Evolutionary conservation across 2,888 invertebrate genomes (phyloP), one percentile per base, ranked within the genome.

Genomic region (Phalangium opilio): DNA sequence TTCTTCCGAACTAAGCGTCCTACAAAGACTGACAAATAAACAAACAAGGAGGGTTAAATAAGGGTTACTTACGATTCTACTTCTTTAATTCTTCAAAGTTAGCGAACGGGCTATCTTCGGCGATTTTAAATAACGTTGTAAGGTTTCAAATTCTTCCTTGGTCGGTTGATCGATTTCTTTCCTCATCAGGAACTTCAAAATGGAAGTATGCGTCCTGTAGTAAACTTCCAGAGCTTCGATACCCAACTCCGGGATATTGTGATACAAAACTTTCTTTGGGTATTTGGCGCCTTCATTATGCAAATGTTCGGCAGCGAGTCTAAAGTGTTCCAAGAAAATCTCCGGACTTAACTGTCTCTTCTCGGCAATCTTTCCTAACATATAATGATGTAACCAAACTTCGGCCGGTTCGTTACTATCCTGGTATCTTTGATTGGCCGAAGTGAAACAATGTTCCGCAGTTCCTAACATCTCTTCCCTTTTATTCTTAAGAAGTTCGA

Each of bases 361-460:
- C 65, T 93, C 91, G 0, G 82, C 77, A 45, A 91, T 81, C 74
- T 95, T 95, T 0, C 89, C 93, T n/a, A 93, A 70, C 83, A 93
- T 89, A 62, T 91, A 93, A 64, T 86, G 84, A 61, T 84, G 80
- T 33, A 91, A 70, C 93, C 93, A 95, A 48, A 81, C 75, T 62
- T 93, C 91, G 62, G 90, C 89, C 53, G 77, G 76, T 44, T 61
- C 62, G 2, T 63, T 63, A 0, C 71, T 66, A 41, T 71, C 71
- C 52, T 73, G 73, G 17, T 54, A 55, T 53, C 64, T 59, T 43
- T 60, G 55, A 7, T 59, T 61, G 2, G 70, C 68, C 40, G 62
- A 60, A 39, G 61, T 73, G 61, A 90, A 91, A 67, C 87, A 86
- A 58, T 78, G 75, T 41, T 77, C 74, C 0, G 91, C 81, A 18